phyloP scores from a whole-genome alignment of 2,113 vertebrate genomes.

The Eleginops maclovinus region DNA sequence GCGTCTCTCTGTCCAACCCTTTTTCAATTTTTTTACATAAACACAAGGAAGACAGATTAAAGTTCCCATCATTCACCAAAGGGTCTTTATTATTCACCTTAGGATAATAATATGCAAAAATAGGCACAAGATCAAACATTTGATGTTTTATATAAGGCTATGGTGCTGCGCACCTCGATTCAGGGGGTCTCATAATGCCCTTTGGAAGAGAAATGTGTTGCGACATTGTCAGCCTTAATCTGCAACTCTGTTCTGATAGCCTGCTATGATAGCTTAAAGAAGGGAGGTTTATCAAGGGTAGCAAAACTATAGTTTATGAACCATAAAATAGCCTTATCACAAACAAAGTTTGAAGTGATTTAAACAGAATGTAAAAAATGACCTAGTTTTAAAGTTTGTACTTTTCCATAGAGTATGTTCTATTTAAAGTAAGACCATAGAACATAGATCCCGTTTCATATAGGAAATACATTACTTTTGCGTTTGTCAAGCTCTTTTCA shows the following conservation, averaged over 20 bases:
- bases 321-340: not conserved
- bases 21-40: not conserved
- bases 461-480: too few relatives aligned
- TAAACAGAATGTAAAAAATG: not conserved
- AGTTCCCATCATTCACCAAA: not conserved
- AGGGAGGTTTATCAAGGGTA: not conserved
- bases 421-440: too few relatives aligned
- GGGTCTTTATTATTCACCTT: not conserved
- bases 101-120: too few relatives aligned
- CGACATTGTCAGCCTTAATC: constrained; percentile 74
- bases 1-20: not conserved
- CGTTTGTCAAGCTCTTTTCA: too few relatives aligned
- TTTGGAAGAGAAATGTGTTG: constrained; percentile 74
- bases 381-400: not conserved
- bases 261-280: constrained; percentile 41
- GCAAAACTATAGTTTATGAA: not conserved
- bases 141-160: constrained; percentile 29
- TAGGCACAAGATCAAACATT: not conserved
- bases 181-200: constrained; percentile 70
- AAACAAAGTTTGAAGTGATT: not conserved
- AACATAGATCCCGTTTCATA: too few relatives aligned
- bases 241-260: constrained; percentile 41
- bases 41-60: not conserved
- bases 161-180: too few relatives aligned
- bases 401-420: not conserved